Percentiles rank a stretch among this genome's conserved stretches.
These are phyloP conservation scores for Proisotoma minuta DNA, from an alignment of 2,888 invertebrate genomes.

Conservation along the genomic window DNA sequence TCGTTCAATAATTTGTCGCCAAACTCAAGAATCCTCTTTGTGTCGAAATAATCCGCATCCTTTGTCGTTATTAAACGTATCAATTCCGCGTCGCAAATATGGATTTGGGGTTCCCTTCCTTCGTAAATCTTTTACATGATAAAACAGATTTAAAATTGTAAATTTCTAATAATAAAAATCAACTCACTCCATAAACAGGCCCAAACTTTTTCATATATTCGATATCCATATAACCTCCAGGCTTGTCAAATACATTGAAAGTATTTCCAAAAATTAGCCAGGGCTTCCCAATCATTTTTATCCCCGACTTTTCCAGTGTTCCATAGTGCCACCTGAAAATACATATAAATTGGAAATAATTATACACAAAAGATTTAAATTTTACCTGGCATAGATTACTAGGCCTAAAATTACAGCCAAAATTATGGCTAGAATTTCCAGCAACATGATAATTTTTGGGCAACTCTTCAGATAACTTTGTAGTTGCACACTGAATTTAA, in stretches of 20 bases:
- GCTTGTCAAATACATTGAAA: constrained; percentile 21
- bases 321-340: constrained; percentile 32
- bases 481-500: no score
- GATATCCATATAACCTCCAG: constrained; percentile 30
- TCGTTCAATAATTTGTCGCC: constrained; percentile 33
- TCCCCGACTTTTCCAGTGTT: constrained; percentile 26
- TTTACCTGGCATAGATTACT: not conserved
- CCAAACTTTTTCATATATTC: constrained; percentile 36
- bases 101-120: constrained; percentile 30
- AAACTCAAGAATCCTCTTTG: constrained; percentile 26
- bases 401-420: not conserved
- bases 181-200: constrained; percentile 40
- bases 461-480: no score
- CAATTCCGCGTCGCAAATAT: constrained; percentile 31
- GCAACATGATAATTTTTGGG: no score
- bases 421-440: no score
- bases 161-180: not conserved
- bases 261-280: constrained; percentile 36
- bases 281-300: constrained; percentile 30
- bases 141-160: not conserved
- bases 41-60: constrained; percentile 32
- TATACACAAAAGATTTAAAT: no score
- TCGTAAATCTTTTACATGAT: constrained; percentile 27
- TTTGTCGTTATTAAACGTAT: constrained; percentile 32
- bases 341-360: no score